Conservation (phyloP, 2,797 vertebrate genomes). For the Onychomys arenicola region DNA sequence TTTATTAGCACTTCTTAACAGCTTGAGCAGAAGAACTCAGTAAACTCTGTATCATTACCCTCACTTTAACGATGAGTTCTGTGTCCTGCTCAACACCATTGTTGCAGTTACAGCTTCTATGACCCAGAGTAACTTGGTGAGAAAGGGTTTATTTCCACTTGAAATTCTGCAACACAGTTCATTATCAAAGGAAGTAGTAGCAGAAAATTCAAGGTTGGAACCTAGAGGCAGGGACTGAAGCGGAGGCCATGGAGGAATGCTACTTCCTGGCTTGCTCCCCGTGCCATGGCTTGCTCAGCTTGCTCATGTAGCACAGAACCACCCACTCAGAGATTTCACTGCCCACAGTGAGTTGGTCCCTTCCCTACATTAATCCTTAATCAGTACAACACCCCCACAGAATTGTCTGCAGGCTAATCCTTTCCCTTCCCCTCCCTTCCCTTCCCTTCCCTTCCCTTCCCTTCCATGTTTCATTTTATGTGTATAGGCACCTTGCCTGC, state of each 20-base stretch:
- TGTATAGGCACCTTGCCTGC: background rate
- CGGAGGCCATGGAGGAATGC: background rate
- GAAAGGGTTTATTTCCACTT: background rate
- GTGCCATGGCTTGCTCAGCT: background rate
- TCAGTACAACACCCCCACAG: background rate
- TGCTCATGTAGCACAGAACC: background rate
- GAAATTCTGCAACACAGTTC: background rate
- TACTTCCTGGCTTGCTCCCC: background rate
- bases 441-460: too few species aligned
- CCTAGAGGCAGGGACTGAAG: background rate
- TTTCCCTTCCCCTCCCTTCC: too few species aligned
- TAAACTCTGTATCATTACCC: background rate
- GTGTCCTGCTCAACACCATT: background rate
- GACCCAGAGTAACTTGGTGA: background rate
- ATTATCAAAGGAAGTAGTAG: background rate
- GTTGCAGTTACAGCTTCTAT: background rate
- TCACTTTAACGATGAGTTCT: constrained; percentile 41
- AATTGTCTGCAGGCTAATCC: background rate
- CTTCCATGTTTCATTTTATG: background rate
- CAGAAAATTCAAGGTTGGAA: background rate
- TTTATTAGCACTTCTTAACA: constrained; percentile 15
- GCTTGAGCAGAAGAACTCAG: background rate
- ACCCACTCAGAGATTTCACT: background rate
- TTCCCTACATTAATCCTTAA: background rate
- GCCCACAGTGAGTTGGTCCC: background rate